Base-by-base conservation (phyloP, 2,113 vertebrate species). In the Scytalopus superciliaris region DNA sequence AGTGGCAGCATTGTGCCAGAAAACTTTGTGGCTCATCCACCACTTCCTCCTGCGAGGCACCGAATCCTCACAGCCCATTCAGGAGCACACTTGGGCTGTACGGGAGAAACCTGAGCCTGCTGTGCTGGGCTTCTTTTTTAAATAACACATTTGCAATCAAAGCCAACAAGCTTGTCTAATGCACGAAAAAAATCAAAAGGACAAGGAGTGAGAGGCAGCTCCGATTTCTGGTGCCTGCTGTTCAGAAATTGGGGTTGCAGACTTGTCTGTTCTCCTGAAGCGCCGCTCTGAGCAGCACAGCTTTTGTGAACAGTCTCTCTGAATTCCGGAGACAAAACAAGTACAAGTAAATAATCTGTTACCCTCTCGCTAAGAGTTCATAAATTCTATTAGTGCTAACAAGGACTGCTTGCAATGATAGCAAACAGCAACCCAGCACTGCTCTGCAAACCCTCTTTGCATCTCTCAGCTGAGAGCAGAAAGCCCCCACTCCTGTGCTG, bases 1-100 rank as follows among this genome's bases (percentile, higher is more conserved):
- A 96, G 98, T 93, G 99, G 99, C 98, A 99, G 98, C 98, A 99
- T 99, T 98, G 98, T 85, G 97, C 97, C 93, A 94, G 91, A 74
- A 93, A 87, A 93, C 40, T 59, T 28, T 4, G 44, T 4, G 76
- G 2, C 35, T 0, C 9, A 33, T 7, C 42, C 84, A 22, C 40
- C 22, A 4, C 37, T 6, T 25, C 53, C 68, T 25, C 35, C 13
- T 1, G 50, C 7, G 68, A 39, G 8, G 59, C 59, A 9, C 44
- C 28, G 31, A 33, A 4, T 55, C 67, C 76, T 59, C 80, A 8
- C 24, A 42, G 67, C 25, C 2, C 44, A 5, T 2, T 9, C 49
- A 15, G 12, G 44, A 50, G 12, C 87, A 53, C 25, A 19, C 12
- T 50, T 6, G 28, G 12, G 27, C 57, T 31, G 39, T 3, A 9